Evolutionary conservation across 2,113 vertebrate genomes (phyloP).

Genomic region (Steatornis caripensis): DNA sequence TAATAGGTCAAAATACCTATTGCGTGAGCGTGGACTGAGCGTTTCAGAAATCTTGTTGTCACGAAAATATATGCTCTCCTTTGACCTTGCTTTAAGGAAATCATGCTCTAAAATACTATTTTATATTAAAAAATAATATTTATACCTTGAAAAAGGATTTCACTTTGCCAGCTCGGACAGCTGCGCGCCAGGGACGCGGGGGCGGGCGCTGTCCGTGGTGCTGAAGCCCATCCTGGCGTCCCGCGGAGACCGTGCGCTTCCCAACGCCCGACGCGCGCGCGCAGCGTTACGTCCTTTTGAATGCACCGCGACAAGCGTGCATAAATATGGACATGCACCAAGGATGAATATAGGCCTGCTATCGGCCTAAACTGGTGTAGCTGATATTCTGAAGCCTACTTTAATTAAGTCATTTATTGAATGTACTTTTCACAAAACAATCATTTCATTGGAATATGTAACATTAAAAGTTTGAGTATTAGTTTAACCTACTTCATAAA

Average conservation of each 20-base stretch:
- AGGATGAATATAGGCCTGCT: neutral
- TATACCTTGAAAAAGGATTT: accelerated
- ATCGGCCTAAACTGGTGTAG: neutral
- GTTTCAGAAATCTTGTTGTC: neutral
- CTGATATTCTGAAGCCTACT: neutral
- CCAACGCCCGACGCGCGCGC: accelerated
- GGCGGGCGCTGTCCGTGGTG: neutral
- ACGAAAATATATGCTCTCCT: neutral
- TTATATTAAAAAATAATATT: accelerated
- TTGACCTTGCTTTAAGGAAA: neutral
- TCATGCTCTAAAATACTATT: neutral
- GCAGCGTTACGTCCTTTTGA: accelerated
- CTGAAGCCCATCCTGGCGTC: neutral
- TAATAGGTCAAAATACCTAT: neutral
- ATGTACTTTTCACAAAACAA: neutral
- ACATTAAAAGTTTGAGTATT: neutral
- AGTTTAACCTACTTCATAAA: neutral
- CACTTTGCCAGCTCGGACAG: too few relatives aligned
- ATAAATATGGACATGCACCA: neutral
- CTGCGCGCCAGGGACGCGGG: too few relatives aligned
- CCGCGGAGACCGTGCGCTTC: accelerated
- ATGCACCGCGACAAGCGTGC: accelerated
- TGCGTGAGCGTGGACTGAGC: neutral
- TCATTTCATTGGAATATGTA: neutral
- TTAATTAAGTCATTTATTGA: neutral